Conservation (phyloP, 2,113 vertebrate species). For the Microtus ochrogaster region DNA sequence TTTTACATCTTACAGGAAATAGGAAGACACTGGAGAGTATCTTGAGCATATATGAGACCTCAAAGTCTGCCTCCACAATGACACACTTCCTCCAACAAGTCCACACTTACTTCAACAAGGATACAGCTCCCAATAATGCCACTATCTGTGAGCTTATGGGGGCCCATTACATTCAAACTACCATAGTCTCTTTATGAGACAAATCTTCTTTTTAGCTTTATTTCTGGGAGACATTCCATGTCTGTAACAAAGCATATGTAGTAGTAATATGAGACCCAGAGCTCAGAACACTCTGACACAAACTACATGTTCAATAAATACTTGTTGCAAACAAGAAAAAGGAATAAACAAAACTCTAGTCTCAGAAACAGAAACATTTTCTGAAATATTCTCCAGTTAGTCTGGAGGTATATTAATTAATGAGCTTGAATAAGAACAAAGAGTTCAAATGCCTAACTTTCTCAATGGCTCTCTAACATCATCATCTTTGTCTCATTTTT, state of each 20-base stretch:
- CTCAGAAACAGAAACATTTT: conserved; percentile 33
- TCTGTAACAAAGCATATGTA: neutral
- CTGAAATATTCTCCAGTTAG: neutral
- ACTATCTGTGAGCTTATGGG: too few species aligned
- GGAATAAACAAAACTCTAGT: neutral
- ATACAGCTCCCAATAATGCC: too few species aligned
- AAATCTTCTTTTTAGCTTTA: neutral
- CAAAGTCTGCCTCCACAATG: too few species aligned
- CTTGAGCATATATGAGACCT: too few species aligned
- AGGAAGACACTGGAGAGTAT: too few species aligned
- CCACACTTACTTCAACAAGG: too few species aligned
- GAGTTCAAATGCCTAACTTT: neutral
- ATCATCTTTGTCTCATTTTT: neutral
- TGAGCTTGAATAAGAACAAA: neutral
- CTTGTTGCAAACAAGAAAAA: neutral
- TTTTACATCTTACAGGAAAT: too few species aligned
- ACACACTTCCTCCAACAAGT: too few species aligned
- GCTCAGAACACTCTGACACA: neutral
- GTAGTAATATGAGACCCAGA: neutral
- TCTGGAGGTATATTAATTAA: neutral
- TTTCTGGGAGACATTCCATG: neutral
- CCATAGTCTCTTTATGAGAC: neutral
- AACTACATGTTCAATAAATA: conserved; percentile 2
- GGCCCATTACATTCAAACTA: too few species aligned
- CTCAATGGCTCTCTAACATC: neutral